Base-by-base conservation (phyloP, 2,113 vertebrate genomes). In the Papio anubis region DNA sequence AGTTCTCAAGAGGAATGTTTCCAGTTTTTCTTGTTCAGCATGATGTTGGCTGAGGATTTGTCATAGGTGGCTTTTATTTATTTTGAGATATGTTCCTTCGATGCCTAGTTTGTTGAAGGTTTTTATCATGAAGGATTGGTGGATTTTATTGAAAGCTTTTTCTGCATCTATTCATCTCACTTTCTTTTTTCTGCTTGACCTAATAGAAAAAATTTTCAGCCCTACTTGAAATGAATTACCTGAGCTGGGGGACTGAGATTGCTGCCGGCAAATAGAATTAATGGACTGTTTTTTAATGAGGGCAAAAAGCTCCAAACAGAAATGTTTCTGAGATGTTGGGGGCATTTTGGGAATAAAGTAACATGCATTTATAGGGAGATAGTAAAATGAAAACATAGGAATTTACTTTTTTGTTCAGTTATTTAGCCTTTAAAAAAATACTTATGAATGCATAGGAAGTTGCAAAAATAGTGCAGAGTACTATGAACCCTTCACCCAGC, bases 191-290 rank as follows among this genome's bases (percentile, higher is more conserved):
- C 59, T 75, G 55, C 40, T 97, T 96, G 92, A 90, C 68, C 43
- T 92, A 64, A 64, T 64, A 64, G 61, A 64, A 64, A 64, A 64
- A 92, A 92, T 86, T 97, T 92, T 94, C 59, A 96, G 79, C 73
- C 30, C 81, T 25, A 92, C n/a, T 90, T 61, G 52, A 86, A 94
- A 88, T 96, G 85, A 93, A 96, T 86, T 92, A 90, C 27, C 70
- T 81, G 55, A 76, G 20, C 88, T 14, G 7, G 81, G 50, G 76
- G 9, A 68, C 35, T 48, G 57, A 96, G 43, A 68, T 87, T 96
- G 92, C 73, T 96, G 2, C 50, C 57, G 64, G 88, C 66, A 90
- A 94, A 90, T 57, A 61, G 50, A 95, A 78, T 92, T 89, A 94
- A 93, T 94, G 81, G 50, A n/a, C 68, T 96, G 23, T 43, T 81